Evolutionary conservation across 2,113 vertebrate genomes (phyloP).

Genomic region (Catharus minimus): DNA sequence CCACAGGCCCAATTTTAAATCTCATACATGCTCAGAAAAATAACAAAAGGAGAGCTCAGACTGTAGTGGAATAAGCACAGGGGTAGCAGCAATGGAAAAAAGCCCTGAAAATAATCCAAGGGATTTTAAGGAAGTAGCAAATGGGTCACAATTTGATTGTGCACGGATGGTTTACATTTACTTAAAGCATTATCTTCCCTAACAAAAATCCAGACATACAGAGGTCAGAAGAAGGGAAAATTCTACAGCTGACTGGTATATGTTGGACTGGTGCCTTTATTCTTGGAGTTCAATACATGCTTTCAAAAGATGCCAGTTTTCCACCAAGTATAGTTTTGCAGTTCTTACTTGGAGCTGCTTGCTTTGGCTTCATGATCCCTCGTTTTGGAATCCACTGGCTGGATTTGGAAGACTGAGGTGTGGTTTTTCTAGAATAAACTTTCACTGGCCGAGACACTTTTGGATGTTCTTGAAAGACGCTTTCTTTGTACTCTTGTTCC

Average conservation of each 20-base stretch:
- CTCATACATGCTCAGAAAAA: not conserved
- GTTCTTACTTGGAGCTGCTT: constrained; percentile 81
- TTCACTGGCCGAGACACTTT: constrained; percentile 66
- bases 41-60: not conserved
- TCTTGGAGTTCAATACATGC: constrained; percentile 52
- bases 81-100: constrained; percentile 20
- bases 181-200: constrained; percentile 32
- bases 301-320: constrained; percentile 72
- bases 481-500: constrained; percentile 85
- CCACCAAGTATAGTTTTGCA: constrained; percentile 56
- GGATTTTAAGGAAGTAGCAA: constrained; percentile 33
- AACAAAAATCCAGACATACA: constrained; percentile 50
- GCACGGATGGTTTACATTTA: not conserved
- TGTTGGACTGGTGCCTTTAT: constrained; percentile 25
- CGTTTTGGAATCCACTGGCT: constrained; percentile 63
- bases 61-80: not conserved
- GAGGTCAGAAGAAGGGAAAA: constrained; percentile 37
- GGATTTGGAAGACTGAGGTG: constrained; percentile 49
- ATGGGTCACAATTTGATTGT: not conserved
- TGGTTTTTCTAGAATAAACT: constrained; percentile 71
- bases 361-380: constrained; percentile 71
- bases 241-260: constrained; percentile 55
- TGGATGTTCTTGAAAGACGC: constrained; percentile 74
- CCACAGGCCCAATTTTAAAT: not conserved
- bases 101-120: constrained; percentile 19